A percentile compares a stretch with the other conserved stretches of the same genome.
These are phyloP conservation scores for Agrilus planipennis DNA, from an alignment of 1,140 invertebrate species.

Conservation along the genomic window DNA sequence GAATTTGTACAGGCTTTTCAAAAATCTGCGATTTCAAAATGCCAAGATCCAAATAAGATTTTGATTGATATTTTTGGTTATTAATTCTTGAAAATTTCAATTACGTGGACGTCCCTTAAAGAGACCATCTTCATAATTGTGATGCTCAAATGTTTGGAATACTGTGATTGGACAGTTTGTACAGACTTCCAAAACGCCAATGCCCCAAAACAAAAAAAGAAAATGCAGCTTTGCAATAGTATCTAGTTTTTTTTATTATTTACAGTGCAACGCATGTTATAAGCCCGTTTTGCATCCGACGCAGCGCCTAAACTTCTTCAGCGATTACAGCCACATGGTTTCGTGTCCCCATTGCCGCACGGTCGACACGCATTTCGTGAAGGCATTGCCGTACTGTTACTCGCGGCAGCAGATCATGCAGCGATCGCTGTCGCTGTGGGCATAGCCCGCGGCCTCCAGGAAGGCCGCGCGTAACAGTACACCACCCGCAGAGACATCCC, in stretches of 20 bases:
- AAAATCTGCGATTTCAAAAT: no score
- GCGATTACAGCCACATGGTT: conserved; percentile 86
- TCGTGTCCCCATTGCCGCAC: conserved; percentile 83
- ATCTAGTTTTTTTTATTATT: conserved; percentile 23
- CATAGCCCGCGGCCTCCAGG: conserved; percentile 54
- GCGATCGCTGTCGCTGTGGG: conserved; percentile 61
- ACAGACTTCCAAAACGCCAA: no score
- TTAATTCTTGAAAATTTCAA: no score
- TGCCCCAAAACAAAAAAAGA: no score
- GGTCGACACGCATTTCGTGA: conserved; percentile 89
- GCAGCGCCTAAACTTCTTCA: conserved; percentile 84
- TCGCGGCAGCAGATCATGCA: conserved; percentile 51
- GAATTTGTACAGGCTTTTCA: no score
- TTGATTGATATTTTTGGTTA: no score
- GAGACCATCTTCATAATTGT: no score
- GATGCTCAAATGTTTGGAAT: no score
- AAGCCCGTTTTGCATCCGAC: conserved; percentile 74
- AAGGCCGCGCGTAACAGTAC: conserved; percentile 41
- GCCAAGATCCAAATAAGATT: no score
- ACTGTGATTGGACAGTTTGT: no score
- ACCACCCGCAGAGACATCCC: conserved; percentile 13
- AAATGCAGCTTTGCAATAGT: no score
- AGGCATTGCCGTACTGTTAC: conserved; percentile 70
- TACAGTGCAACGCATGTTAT: conserved; percentile 81
- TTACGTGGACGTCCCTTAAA: no score